Percentiles rank a stretch among this genome's conserved stretches.
These are phyloP conservation scores for Aptenodytes forsteri DNA, from an alignment of 2,113 vertebrate species.

Conservation along the genomic window DNA sequence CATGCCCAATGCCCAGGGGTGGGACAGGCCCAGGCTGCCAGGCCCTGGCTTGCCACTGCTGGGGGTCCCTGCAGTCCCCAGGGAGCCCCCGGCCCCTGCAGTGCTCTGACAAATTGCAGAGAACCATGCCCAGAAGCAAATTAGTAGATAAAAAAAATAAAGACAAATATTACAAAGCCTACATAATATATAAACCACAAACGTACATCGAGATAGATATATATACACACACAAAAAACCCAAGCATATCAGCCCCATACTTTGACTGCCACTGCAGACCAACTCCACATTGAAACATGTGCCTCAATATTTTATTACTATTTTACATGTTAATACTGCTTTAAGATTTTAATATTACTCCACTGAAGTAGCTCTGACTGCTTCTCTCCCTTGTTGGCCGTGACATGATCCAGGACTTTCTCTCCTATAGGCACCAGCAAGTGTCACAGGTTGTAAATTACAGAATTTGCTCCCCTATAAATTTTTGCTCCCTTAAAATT, in stretches of 20 bases:
- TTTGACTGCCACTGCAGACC: background rate
- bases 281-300: background rate
- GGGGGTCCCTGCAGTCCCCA: accelerated
- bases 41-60: accelerated
- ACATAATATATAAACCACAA: background rate
- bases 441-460: background rate
- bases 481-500: background rate
- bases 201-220: no score
- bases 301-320: background rate
- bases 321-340: background rate
- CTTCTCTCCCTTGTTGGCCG: background rate
- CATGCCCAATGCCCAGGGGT: background rate
- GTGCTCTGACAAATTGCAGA: background rate
- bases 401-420: background rate
- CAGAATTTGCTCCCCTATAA: background rate
- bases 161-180: background rate
- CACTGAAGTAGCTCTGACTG: background rate
- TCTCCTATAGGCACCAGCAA: background rate
- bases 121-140: background rate
- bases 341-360: background rate
- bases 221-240: background rate
- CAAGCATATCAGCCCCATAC: background rate
- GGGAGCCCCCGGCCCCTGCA: accelerated
- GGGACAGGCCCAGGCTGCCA: background rate
- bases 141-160: background rate